Evolutionary conservation across 2,888 invertebrate species (phyloP), one percentile per base, ranked within the genome.

Genomic region (Himalopsyche kuldschensis): DNA sequence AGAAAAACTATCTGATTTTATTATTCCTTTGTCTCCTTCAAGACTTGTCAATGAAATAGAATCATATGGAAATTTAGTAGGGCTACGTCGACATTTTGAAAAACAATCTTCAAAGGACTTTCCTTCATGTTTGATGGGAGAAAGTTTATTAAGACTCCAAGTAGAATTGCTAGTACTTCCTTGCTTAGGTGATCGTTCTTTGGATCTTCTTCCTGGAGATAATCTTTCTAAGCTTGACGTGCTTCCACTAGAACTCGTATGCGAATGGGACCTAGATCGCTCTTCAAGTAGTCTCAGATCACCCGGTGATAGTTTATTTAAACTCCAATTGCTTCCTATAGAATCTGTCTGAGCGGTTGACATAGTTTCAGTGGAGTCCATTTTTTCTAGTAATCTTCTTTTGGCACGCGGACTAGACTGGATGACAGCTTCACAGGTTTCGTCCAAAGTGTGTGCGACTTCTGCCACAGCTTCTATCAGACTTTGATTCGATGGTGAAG

Each of bases 351-450:
- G 90, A 75, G 91, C 89, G 63, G 91, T 91, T 10, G 91, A 90
- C 87, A 91, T 89, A 20, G 91, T 89, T 81, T 92, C 92, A 27
- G 90, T 88, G 86, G 91, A 91, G 87, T 93, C 93, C 24, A 91
- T 88, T 87, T 91, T 90, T 84, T 92, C 92, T 1, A 93, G 87
- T 75, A 92, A 90, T 88, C 90, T 91, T 85, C 93, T 88, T 87
- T 92, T 92, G 0, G 92, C 90, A 86, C 92, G 89, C 35, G 94
- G 93, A 87, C 94, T 94, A 20, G 92, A 92, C 88, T 93, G 94
- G 82, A 94, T 94, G 0, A 94, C 94, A 46, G 93, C 93, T 88
- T 94, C 95, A 27, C 95, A 94, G 0, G 95, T 93, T 87, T 94
- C 94, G 87, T 95, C 95, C 76, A 95, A 88, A 1, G 94, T 93